phyloP scores from a whole-genome alignment of 2,888 invertebrate species.

The Sesia apiformis region DNA sequence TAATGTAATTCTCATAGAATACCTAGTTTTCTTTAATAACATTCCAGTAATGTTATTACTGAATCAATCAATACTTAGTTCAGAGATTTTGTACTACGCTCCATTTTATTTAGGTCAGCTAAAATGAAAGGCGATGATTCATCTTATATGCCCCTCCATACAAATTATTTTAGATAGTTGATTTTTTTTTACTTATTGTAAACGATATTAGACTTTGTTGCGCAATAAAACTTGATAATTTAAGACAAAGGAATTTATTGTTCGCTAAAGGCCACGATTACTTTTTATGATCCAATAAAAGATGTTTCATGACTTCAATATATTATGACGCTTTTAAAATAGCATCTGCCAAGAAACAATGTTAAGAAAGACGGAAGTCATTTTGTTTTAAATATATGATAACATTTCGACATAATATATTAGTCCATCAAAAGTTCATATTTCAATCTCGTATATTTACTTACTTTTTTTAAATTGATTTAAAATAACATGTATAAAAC shows the following conservation, averaged over 20 bases:
- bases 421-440: background rate
- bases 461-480: too few relatives aligned
- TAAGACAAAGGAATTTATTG: too few relatives aligned
- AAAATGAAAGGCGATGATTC: background rate
- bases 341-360: background rate
- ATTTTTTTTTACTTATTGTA: too few relatives aligned
- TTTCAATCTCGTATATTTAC: too few relatives aligned
- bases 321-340: background rate
- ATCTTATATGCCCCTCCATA: too few relatives aligned
- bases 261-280: background rate
- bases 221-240: too few relatives aligned
- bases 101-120: constrained; percentile 7
- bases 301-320: too few relatives aligned
- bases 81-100: constrained; percentile 3
- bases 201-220: too few relatives aligned
- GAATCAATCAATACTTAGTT: constrained; percentile 9
- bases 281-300: too few relatives aligned
- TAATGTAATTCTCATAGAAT: constrained; percentile 16
- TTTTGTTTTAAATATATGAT: constrained; percentile 2
- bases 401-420: constrained; percentile 7
- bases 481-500: too few relatives aligned
- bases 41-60: constrained; percentile 1
- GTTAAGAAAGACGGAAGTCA: background rate
- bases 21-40: constrained; percentile 24
- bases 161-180: too few relatives aligned